Conservation (phyloP, 2,113 vertebrate genomes). For the Urocolius indicus region DNA sequence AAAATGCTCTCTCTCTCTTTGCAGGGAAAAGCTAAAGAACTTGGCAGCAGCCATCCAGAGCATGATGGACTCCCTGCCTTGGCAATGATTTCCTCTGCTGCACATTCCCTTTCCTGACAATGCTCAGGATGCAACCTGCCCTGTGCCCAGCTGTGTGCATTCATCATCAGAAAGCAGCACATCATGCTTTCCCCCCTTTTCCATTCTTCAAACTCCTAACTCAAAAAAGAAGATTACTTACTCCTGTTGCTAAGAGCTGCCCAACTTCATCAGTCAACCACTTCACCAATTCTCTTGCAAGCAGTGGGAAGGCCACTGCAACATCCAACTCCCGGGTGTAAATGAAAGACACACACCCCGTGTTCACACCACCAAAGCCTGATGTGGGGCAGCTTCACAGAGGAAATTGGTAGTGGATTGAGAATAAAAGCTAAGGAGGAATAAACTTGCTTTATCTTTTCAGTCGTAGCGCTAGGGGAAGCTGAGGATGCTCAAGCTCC, state of each 20-base stretch:
- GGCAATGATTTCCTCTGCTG: not conserved
- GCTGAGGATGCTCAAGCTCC: not conserved
- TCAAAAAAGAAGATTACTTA: not conserved
- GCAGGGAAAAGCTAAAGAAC: too few species aligned
- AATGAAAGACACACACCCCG: fast-evolving
- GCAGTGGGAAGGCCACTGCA: not conserved
- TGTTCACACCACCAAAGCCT: not conserved
- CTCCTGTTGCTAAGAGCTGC: not conserved
- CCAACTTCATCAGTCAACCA: not conserved
- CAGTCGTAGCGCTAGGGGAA: not conserved
- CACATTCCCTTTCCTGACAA: not conserved
- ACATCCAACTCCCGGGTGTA: fast-evolving
- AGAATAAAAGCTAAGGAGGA: not conserved
- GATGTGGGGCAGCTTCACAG: not conserved
- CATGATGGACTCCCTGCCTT: not conserved
- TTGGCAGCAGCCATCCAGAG: not conserved
- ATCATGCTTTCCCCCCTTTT: not conserved
- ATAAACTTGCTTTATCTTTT: not conserved
- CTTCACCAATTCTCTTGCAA: not conserved
- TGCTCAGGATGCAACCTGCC: not conserved
- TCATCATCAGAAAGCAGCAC: not conserved
- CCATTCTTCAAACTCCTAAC: not conserved
- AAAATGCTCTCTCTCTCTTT: not conserved
- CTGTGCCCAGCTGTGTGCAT: not conserved
- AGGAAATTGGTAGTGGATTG: not conserved